Evolutionary conservation across 2,113 vertebrate genomes (phyloP).

Genomic region (Gasterosteus aculeatus): DNA sequence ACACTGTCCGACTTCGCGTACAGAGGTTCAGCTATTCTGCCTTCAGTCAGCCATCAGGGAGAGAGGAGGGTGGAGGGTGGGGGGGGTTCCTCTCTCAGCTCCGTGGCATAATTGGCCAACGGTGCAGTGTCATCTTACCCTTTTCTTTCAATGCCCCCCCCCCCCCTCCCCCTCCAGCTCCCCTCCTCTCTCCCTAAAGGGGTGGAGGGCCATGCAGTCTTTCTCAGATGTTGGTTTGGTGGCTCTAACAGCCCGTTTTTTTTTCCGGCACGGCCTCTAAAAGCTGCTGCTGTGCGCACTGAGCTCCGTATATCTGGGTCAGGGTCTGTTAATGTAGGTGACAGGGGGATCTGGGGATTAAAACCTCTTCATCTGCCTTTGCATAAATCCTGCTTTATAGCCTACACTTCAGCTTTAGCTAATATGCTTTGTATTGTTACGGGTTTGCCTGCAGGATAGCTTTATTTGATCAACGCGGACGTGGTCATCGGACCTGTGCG

Average conservation of each 20-base stretch:
- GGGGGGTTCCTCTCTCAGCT: conserved; percentile 66
- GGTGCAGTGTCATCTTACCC: conserved; percentile 75
- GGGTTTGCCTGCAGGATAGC: conserved; percentile 40
- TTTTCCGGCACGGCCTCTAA: conserved; percentile 22
- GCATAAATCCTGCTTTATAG: conserved; percentile 79
- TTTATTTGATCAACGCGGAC: conserved; percentile 53
- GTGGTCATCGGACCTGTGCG: conserved; percentile 18
- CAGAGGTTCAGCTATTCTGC: conserved; percentile 53
- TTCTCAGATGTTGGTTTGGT: conserved; percentile 37
- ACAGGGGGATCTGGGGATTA: conserved; percentile 81
- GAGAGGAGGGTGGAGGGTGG: too few species aligned
- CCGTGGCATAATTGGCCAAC: conserved; percentile 70
- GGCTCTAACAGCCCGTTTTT: conserved; percentile 37
- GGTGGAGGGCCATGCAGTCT: conserved; percentile 42
- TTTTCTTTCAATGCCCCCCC: conserved; percentile 71
- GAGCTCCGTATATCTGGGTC: conserved; percentile 78
- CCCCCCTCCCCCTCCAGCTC: conserved; percentile 33
- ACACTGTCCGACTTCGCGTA: conserved; percentile 23
- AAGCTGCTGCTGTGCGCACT: conserved; percentile 43
- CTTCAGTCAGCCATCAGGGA: conserved; percentile 46
- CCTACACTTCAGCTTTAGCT: conserved; percentile 70
- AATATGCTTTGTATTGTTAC: conserved; percentile 79
- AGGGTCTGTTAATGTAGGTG: conserved; percentile 83
- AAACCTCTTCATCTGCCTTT: conserved; percentile 81
- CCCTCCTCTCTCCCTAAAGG: conserved; percentile 35